Conservation (phyloP, 1,140 invertebrate species). For the Bicyclus anynana region DNA sequence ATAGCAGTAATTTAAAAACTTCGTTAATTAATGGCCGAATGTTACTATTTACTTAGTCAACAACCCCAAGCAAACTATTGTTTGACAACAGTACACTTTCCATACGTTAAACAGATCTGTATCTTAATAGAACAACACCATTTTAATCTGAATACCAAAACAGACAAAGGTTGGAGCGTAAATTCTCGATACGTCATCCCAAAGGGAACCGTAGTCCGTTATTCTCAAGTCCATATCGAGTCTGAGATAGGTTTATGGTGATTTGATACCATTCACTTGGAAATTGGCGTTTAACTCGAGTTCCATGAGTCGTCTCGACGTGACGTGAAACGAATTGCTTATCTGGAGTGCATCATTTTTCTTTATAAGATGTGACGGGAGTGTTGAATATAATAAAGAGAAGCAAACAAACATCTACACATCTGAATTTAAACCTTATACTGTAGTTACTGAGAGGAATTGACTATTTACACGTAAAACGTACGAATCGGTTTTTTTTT, state of each 20-base stretch:
- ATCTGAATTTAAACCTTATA: too few relatives aligned
- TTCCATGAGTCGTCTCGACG: conserved; percentile 36
- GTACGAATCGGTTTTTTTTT: too few relatives aligned
- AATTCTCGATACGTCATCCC: conserved; percentile 53
- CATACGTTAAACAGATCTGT: conserved; percentile 2
- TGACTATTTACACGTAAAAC: too few relatives aligned
- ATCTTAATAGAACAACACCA: conserved; percentile 19
- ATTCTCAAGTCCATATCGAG: conserved; percentile 69
- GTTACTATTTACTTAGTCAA: too few relatives aligned
- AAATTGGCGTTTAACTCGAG: conserved; percentile 65
- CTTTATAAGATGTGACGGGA: neutral
- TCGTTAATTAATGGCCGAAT: too few relatives aligned
- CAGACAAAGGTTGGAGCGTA: conserved; percentile 54
- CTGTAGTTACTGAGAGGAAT: too few relatives aligned
- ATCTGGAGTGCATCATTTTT: conserved; percentile 19
- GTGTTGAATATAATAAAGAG: neutral
- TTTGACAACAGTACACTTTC: neutral
- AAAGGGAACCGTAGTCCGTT: conserved; percentile 59
- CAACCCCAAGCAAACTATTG: neutral
- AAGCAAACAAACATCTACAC: neutral
- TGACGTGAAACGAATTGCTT: conserved; percentile 46
- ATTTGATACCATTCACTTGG: conserved; percentile 69
- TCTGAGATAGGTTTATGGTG: conserved; percentile 69
- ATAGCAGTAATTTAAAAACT: too few relatives aligned
- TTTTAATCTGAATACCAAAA: conserved; percentile 39